Conservation (phyloP, 2,113 vertebrate species). For the Tragulus kanchil region DNA sequence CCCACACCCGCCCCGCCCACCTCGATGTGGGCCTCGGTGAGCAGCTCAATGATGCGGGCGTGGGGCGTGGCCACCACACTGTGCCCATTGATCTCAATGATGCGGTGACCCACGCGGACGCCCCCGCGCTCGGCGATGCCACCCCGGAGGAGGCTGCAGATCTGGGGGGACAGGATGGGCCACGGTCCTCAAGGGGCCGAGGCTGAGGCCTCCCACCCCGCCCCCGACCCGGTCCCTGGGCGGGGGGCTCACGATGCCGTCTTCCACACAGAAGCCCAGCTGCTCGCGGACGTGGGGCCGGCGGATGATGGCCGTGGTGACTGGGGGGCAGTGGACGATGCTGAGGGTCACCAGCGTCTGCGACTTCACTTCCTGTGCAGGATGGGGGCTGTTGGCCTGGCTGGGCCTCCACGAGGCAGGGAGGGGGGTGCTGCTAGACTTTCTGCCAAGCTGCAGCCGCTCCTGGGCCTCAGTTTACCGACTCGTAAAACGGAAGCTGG, state of each 20-base stretch:
- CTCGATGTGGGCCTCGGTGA: conserved; percentile 93
- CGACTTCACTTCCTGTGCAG: conserved; percentile 92
- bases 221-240: accelerated
- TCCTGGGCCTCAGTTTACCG: neutral
- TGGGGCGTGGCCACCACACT: conserved; percentile 96
- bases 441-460: neutral
- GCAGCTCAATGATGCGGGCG: conserved; percentile 95
- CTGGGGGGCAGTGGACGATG: conserved; percentile 96
- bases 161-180: conserved; percentile 82
- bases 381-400: neutral
- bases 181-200: accelerated
- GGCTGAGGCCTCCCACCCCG: accelerated
- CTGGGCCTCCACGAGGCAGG: neutral
- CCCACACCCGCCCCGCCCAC: conserved; percentile 82
- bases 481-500: neutral
- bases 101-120: conserved; percentile 96
- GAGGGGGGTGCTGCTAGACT: neutral
- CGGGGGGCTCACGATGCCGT: conserved; percentile 92
- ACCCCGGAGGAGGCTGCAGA: conserved; percentile 97
- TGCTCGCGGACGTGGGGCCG: conserved; percentile 94
- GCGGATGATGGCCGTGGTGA: conserved; percentile 96
- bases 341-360: conserved; percentile 92
- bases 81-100: conserved; percentile 98
- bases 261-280: conserved; percentile 97
- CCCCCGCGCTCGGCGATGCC: conserved; percentile 97